phyloP scores from a whole-genome alignment of 2,113 vertebrate genomes.

The Eira barbara region DNA sequence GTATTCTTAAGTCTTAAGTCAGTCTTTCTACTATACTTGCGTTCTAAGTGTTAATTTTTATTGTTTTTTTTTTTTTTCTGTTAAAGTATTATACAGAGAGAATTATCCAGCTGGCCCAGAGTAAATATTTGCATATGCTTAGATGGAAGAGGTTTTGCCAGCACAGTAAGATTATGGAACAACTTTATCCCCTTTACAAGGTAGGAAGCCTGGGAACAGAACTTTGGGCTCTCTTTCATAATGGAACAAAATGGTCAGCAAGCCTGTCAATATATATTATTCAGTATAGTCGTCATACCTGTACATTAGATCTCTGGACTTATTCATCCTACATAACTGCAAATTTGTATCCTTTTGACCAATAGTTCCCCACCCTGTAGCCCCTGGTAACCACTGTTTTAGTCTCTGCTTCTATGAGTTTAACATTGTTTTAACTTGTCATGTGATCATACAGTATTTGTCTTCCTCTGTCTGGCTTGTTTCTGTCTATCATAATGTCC shows the following conservation, averaged over 20 bases:
- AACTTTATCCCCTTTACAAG: conserved; percentile 84
- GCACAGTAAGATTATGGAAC: conserved; percentile 67
- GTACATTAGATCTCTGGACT: not conserved
- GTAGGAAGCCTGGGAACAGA: conserved; percentile 64
- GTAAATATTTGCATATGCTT: conserved; percentile 83
- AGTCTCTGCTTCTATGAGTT: not conserved
- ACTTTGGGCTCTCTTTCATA: not conserved
- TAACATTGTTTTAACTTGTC: not conserved
- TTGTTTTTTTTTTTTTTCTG: conserved; percentile 43
- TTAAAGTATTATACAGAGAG: conserved; percentile 78
- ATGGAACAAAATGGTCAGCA: not conserved
- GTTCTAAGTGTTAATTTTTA: conserved; percentile 36
- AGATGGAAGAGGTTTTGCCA: conserved; percentile 84
- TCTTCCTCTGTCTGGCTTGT: not conserved
- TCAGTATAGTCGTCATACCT: not conserved
- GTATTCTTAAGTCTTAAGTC: not conserved
- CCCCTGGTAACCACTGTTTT: not conserved
- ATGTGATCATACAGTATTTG: not conserved
- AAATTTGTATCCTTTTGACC: not conserved
- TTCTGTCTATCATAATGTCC: not conserved
- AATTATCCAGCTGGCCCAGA: conserved; percentile 74
- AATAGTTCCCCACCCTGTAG: not conserved
- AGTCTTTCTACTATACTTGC: not conserved
- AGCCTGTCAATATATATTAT: not conserved
- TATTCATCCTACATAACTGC: not conserved